These are phyloP conservation scores for Drosophila flavopinicola DNA, from an alignment of 2,888 invertebrate genomes.

Conservation along the genomic window DNA sequence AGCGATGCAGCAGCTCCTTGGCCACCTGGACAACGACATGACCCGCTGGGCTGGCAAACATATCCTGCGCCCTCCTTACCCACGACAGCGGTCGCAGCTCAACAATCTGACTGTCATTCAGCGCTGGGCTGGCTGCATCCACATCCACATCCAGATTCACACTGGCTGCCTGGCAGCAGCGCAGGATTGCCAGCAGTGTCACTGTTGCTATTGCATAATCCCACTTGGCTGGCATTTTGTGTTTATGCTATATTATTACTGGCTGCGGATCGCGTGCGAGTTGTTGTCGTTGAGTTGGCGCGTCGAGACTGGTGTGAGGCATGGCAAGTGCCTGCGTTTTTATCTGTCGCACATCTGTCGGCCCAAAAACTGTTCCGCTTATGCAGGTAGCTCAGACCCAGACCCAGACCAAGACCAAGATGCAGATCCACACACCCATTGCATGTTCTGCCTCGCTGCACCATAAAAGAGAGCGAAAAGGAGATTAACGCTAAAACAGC, in stretches of 20 bases:
- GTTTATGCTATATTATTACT: too few relatives aligned
- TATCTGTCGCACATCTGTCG: conserved; percentile 64
- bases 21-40: conserved; percentile 85
- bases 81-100: conserved; percentile 67
- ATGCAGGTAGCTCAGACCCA: conserved; percentile 41
- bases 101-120: conserved; percentile 33
- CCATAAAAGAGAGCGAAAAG: conserved; percentile 46
- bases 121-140: too few relatives aligned
- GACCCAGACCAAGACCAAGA: conserved; percentile 11
- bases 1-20: conserved; percentile 88
- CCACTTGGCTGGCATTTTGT: conserved; percentile 48
- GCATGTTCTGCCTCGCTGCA: conserved; percentile 69
- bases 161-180: conserved; percentile 44
- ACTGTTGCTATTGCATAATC: conserved; percentile 44
- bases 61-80: conserved; percentile 80
- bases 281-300: conserved; percentile 34
- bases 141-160: conserved; percentile 24
- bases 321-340: conserved; percentile 54
- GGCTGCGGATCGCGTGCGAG: conserved; percentile 58
- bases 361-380: conserved; percentile 58
- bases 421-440: too few relatives aligned
- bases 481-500: conserved; percentile 19
- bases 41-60: conserved; percentile 82
- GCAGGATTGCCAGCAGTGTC: conserved; percentile 11
- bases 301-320: conserved; percentile 67